Evolutionary conservation across 2,113 vertebrate species (phyloP), one percentile per base, ranked within the genome.

Genomic region (Panthera leo): DNA sequence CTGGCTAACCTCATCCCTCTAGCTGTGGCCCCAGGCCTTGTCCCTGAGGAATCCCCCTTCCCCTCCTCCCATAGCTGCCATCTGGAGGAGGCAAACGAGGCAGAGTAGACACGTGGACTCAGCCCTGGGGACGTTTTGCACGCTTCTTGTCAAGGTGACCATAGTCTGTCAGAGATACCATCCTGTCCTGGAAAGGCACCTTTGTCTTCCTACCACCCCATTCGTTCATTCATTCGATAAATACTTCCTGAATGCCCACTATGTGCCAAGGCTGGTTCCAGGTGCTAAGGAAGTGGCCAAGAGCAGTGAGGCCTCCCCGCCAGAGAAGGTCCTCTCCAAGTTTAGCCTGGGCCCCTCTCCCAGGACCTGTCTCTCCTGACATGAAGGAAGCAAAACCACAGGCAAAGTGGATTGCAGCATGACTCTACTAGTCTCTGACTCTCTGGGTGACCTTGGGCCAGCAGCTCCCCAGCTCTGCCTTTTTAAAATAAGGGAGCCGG

Each of bases 391-490:
- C 94, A 90, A 63, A 86, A 58, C 65, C 58, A 51, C 45, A 67
- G 67, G 31, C 65, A 63, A 79, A 23, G 55, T 15, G 82, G 15
- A 31, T 58, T 51, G 1, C 1, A 91, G 71, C 31, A 55, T 63
- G 29, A 48, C 58, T 78, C 53, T 14, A 25, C 48, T 39, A 51
- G 51, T 7, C 34, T 58, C 85, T 15, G 48, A n/a, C 80, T 65
- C 75, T 82, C 85, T 75, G 82, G 12, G 70, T 96, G 92, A 94
- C 90, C 86, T 95, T 85, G 92, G 84, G 53, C 87, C n/a, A n/a
- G 73, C 42, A 48, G 39, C 86, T 70, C 16, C 73, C 39, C 5
- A 0, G 10, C 53, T 79, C 79, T 25, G 45, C 36, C 42, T 36
- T 78, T 89, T 82, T 25, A 63, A 97, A 91, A 63, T 71, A 53